Conservation (phyloP, 2,888 invertebrate species). For the Mystacides longicornis region DNA sequence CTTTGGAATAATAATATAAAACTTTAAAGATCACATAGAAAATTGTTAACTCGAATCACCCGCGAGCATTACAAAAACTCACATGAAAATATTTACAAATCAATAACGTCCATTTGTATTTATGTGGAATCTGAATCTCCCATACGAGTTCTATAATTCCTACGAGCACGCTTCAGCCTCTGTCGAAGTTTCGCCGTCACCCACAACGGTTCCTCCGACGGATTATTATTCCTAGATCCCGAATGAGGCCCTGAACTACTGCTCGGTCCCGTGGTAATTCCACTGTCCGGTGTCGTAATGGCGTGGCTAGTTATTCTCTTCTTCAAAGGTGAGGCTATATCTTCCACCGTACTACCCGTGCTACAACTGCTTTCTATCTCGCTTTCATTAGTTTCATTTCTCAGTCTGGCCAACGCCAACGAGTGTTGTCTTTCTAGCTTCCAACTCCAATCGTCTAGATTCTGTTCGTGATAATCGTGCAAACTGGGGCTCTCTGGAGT, state of each 20-base stretch:
- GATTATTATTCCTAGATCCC: slow-evolving; percentile 31
- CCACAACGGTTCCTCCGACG: slow-evolving; percentile 44
- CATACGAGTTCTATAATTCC: slow-evolving; percentile 57
- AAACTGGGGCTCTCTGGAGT: slow-evolving; percentile 28
- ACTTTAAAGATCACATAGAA: no score
- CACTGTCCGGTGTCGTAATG: slow-evolving; percentile 38
- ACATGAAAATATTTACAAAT: background rate
- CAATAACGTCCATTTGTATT: slow-evolving; percentile 15
- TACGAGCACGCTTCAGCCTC: slow-evolving; percentile 53
- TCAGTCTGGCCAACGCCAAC: slow-evolving; percentile 36
- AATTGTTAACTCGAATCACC: background rate
- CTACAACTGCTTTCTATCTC: slow-evolving; percentile 46
- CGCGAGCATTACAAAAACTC: background rate
- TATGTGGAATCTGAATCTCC: slow-evolving; percentile 58
- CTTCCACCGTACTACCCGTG: slow-evolving; percentile 39
- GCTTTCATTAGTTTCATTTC: slow-evolving; percentile 47
- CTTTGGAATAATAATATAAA: no score
- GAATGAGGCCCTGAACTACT: slow-evolving; percentile 29
- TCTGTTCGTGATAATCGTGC: slow-evolving; percentile 21
- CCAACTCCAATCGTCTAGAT: slow-evolving; percentile 30
- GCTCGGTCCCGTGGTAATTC: slow-evolving; percentile 39
- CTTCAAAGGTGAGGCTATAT: slow-evolving; percentile 29
- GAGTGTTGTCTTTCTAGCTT: slow-evolving; percentile 25
- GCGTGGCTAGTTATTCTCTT: slow-evolving; percentile 20
- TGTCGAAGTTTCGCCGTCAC: slow-evolving; percentile 49